Evolutionary conservation across 2,888 invertebrate species (phyloP).

Genomic region (Apantesis nais): DNA sequence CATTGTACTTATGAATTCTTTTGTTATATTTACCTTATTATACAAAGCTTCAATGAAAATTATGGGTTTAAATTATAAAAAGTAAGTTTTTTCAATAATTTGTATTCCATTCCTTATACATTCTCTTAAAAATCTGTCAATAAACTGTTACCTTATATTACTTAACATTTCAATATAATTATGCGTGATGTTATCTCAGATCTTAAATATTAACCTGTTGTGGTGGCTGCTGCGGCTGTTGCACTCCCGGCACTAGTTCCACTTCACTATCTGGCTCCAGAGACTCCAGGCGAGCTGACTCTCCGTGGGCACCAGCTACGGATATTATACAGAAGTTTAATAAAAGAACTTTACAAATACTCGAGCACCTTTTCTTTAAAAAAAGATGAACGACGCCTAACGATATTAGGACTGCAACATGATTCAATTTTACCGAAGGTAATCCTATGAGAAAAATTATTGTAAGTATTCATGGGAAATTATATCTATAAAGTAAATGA

Average conservation of each 20-base stretch:
- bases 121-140: too few species aligned
- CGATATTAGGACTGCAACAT: not conserved
- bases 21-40: too few species aligned
- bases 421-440: not conserved
- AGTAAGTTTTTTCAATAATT: not conserved
- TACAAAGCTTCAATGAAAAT: too few species aligned
- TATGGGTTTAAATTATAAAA: not conserved
- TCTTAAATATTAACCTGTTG: constrained; percentile 62
- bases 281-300: constrained; percentile 67
- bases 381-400: not conserved
- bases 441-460: not conserved
- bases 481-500: not conserved
- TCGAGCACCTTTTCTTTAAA: too few species aligned
- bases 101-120: too few species aligned
- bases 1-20: not conserved
- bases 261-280: constrained; percentile 81
- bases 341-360: not conserved
- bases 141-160: too few species aligned
- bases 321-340: constrained; percentile 33
- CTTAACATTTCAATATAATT: not conserved
- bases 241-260: constrained; percentile 76
- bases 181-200: not conserved
- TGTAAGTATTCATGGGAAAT: not conserved
- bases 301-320: constrained; percentile 37
- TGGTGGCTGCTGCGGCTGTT: constrained; percentile 75